These are phyloP conservation scores for Ormyrus pomaceus DNA, from an alignment of 2,888 invertebrate genomes.

Conservation along the genomic window DNA sequence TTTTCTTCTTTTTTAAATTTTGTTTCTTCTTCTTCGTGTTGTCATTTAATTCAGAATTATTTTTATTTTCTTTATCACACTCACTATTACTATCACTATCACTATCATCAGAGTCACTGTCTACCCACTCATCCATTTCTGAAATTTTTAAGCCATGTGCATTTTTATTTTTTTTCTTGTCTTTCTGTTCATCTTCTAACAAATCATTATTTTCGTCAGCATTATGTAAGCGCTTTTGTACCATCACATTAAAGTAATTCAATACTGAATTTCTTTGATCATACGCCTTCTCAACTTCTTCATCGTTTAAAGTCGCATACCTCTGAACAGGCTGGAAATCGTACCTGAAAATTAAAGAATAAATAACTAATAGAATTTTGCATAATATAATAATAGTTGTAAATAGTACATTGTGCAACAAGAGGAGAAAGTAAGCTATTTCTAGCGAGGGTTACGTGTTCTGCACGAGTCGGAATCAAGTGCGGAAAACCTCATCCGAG, in stretches of 20 bases:
- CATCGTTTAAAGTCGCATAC: conserved; percentile 96
- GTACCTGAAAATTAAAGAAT: conserved; percentile 80
- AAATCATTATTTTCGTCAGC: conserved; percentile 80
- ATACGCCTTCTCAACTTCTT: conserved; percentile 99
- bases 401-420: no score
- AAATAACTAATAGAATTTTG: conserved; percentile 95
- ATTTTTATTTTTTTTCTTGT: conserved; percentile 71
- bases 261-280: conserved; percentile 95
- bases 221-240: conserved; percentile 89
- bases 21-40: background rate
- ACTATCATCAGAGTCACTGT: conserved; percentile 85
- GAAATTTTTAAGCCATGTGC: conserved; percentile 88
- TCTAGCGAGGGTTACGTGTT: no score
- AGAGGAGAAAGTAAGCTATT: no score
- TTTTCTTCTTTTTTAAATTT: conserved; percentile 79
- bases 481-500: no score
- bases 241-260: conserved; percentile 97
- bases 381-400: no score
- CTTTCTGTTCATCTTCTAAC: conserved; percentile 85
- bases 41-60: conserved; percentile 17
- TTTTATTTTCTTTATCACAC: conserved; percentile 83
- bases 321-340: conserved; percentile 92
- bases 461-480: no score
- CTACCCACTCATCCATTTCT: conserved; percentile 96
- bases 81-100: no score